Base-by-base conservation (phyloP, 2,113 vertebrate genomes). In the Xenopus laevis region DNA sequence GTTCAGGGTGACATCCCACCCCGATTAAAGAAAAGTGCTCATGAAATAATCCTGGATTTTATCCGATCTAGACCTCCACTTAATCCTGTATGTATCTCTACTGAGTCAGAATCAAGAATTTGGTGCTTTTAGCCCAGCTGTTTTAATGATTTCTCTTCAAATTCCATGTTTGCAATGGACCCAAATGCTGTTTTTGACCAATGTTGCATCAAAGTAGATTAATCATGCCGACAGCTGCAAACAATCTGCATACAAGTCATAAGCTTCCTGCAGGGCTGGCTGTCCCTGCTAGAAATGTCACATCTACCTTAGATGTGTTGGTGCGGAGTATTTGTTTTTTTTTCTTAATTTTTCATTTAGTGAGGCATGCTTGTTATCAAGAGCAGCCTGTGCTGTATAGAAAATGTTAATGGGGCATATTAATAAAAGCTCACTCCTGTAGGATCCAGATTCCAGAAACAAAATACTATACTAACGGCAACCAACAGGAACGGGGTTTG, bases 21-120 rank as follows among this genome's bases (percentile, higher is more conserved):
- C 40, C 91, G 89, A 88, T 90, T 99, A 88, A 96, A 94, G 86
- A 98, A 98, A 88, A 98, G 97, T 4, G 97, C 97, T 78, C 97
- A 99, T 82, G 97, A 99, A 86, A 94, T 95, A 86, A 99, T 99
- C 85, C 90, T 99, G 82, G 97, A 99, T 78, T 99, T 99, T 84
- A 98, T 99, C 84, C 89, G 97, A 79, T 99, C 97, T 10, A 92
- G 97, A 79, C 97, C 97, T 13, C 97, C 97, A 1, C 91, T 99
- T 78, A 99, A 99, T 85, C 97, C 97, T 21, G 97, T 99, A 88
- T 86, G 95, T 90, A 83, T 46, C 8, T 53, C 50, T 27, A 27
- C n/a, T n/a, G n/a, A n/a, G n/a, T n/a, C 23, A 27, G 4, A 27
- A 27, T 27, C 23, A 2, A 27, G 23, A 27, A 27, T 27, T 27